A percentile compares a stretch with the other conserved stretches of the same genome.
These are phyloP conservation scores for Drosophila neonasuta DNA, from an alignment of 2,888 invertebrate species.

Conservation along the genomic window DNA sequence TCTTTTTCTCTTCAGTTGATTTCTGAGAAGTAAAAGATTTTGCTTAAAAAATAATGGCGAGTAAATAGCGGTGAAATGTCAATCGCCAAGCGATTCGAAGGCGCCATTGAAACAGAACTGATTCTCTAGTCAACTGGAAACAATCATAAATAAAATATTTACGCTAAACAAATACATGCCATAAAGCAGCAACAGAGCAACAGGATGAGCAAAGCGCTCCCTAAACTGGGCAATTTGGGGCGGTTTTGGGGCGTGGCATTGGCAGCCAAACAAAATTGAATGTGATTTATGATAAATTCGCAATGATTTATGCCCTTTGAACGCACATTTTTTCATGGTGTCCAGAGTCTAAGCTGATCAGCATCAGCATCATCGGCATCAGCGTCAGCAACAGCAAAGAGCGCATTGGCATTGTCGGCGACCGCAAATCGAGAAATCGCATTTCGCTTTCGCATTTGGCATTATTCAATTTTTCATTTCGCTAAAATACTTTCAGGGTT, in stretches of 20 bases:
- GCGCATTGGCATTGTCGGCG: constrained; percentile 27
- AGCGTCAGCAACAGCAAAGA: constrained; percentile 29
- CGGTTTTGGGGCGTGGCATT: constrained; percentile 24
- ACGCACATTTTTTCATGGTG: constrained; percentile 52
- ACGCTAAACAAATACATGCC: constrained; percentile 48
- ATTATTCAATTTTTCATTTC: constrained; percentile 65
- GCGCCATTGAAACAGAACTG: constrained; percentile 49
- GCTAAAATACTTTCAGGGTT: constrained; percentile 51
- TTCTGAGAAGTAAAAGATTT: not conserved
- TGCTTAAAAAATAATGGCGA: constrained; percentile 10
- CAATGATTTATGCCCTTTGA: constrained; percentile 76
- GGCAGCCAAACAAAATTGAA: constrained; percentile 62
- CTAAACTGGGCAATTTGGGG: constrained; percentile 17
- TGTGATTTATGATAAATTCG: constrained; percentile 77
- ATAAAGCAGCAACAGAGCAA: constrained; percentile 7
- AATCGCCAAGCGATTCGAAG: constrained; percentile 28
- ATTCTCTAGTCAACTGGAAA: constrained; percentile 68
- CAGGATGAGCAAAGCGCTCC: not conserved
- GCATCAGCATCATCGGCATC: constrained; percentile 19
- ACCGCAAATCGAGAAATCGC: constrained; percentile 58
- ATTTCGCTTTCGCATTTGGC: constrained; percentile 36
- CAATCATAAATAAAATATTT: constrained; percentile 72
- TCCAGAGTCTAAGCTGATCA: constrained; percentile 64
- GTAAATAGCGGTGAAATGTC: constrained; percentile 20
- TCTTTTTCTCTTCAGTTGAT: not conserved